Evolutionary conservation across 2,113 vertebrate genomes (phyloP).

Genomic region (Ophthalmotilapia sp.): DNA sequence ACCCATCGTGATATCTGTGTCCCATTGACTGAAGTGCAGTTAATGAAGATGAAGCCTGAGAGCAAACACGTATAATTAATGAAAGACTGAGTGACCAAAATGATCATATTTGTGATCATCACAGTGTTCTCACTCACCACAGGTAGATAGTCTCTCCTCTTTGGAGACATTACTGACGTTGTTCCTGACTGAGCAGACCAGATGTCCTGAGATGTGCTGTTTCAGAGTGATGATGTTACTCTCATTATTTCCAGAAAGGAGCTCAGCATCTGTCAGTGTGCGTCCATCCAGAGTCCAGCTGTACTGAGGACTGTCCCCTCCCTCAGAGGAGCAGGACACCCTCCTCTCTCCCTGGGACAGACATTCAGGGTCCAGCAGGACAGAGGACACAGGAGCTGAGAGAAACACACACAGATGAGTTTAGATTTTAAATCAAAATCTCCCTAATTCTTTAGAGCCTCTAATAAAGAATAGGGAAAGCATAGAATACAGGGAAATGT

Average conservation of each 20-base stretch:
- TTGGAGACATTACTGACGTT: neutral
- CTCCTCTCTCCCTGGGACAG: neutral
- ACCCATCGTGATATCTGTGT: neutral
- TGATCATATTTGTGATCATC: neutral
- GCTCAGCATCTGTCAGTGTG: neutral
- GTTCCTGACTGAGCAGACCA: constrained; percentile 43
- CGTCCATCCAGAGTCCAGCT: constrained; percentile 44
- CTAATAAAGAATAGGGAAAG: neutral
- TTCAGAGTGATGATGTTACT: constrained; percentile 15
- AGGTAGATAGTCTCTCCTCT: neutral
- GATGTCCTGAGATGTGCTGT: neutral
- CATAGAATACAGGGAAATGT: neutral
- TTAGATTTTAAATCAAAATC: neutral
- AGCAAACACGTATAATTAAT: neutral
- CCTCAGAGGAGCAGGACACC: constrained; percentile 20
- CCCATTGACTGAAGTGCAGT: neutral
- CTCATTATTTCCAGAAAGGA: neutral
- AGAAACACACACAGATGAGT: accelerated
- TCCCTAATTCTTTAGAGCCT: accelerated
- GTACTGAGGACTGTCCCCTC: constrained; percentile 32
- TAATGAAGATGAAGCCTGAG: neutral
- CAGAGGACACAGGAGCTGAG: neutral
- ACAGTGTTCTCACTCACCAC: constrained; percentile 12
- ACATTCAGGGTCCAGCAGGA: neutral
- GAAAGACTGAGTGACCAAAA: neutral